Conservation (phyloP, 2,888 invertebrate species). For the Hipparchia semele region DNA sequence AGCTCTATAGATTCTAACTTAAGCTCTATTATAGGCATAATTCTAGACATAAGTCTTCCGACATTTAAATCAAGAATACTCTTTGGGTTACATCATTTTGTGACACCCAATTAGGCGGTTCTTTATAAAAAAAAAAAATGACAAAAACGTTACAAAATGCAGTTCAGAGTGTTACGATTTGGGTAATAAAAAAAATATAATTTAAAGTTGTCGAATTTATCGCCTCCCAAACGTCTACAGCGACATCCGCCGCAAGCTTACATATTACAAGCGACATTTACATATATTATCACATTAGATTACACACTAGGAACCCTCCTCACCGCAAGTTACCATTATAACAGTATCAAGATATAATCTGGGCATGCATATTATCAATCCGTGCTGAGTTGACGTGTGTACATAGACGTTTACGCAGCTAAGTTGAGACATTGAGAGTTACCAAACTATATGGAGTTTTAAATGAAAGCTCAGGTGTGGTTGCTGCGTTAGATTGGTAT, state of each 20-base stretch:
- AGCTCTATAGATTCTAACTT: too few relatives aligned
- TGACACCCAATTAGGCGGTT: too few relatives aligned
- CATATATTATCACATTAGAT: constrained; percentile 46
- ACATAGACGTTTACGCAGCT: constrained; percentile 43
- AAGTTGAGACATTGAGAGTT: constrained; percentile 47
- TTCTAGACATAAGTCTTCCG: too few relatives aligned
- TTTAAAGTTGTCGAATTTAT: not conserved
- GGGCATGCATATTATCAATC: constrained; percentile 66
- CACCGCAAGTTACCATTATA: constrained; percentile 43
- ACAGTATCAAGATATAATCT: constrained; percentile 50
- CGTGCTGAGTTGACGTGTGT: constrained; percentile 44
- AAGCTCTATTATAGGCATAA: too few relatives aligned
- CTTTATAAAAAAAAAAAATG: too few relatives aligned
- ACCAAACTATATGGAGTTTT: constrained; percentile 45
- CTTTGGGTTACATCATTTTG: too few relatives aligned
- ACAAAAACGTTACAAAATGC: too few relatives aligned
- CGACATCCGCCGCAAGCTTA: constrained; percentile 48
- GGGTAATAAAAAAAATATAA: too few relatives aligned
- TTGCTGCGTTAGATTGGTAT: constrained; percentile 25
- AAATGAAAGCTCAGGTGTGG: constrained; percentile 49
- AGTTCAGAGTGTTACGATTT: too few relatives aligned
- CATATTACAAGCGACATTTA: constrained; percentile 57
- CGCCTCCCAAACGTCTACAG: constrained; percentile 44
- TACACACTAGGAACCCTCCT: constrained; percentile 44
- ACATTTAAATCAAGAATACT: too few relatives aligned